phyloP scores from a whole-genome alignment of 2,888 invertebrate genomes.

The Chloroclysta siterata region DNA sequence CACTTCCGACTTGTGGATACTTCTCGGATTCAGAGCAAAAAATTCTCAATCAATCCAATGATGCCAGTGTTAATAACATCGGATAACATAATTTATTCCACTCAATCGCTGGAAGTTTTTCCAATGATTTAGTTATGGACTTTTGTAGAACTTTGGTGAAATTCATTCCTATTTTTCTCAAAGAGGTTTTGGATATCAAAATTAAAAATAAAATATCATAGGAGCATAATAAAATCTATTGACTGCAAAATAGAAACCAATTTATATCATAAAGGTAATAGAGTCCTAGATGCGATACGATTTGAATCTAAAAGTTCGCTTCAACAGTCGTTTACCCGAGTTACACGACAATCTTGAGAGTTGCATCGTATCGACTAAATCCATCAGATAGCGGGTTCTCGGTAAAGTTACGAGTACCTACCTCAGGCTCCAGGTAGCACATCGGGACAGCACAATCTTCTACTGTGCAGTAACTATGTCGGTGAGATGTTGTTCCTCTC shows the following conservation, averaged over 20 bases:
- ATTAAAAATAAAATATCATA: neutral
- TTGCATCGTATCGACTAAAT: slow-evolving; percentile 48
- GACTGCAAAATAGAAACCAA: neutral
- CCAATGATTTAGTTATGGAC: slow-evolving; percentile 43
- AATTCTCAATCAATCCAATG: slow-evolving; percentile 59
- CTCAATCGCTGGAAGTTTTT: slow-evolving; percentile 42
- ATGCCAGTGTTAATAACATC: slow-evolving; percentile 59
- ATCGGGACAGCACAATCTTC: slow-evolving; percentile 43
- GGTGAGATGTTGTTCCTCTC: slow-evolving; percentile 55
- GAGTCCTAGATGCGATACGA: neutral
- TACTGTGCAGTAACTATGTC: slow-evolving; percentile 59
- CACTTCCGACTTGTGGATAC: slow-evolving; percentile 66
- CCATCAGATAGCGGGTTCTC: slow-evolving; percentile 48
- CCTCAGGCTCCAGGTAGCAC: slow-evolving; percentile 37
- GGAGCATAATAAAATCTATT: neutral
- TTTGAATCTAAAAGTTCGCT: slow-evolving; percentile 15
- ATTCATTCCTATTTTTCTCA: neutral
- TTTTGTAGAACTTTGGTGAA: slow-evolving; percentile 31
- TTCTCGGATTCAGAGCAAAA: slow-evolving; percentile 53
- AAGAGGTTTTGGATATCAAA: too few relatives aligned
- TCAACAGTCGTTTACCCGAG: slow-evolving; percentile 10
- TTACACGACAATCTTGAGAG: slow-evolving; percentile 35
- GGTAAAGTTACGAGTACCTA: slow-evolving; percentile 51
- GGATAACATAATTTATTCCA: slow-evolving; percentile 53
- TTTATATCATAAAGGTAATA: neutral